Evolutionary conservation across 2,797 vertebrate genomes (phyloP).

Genomic region (Micrastur ruficollis): DNA sequence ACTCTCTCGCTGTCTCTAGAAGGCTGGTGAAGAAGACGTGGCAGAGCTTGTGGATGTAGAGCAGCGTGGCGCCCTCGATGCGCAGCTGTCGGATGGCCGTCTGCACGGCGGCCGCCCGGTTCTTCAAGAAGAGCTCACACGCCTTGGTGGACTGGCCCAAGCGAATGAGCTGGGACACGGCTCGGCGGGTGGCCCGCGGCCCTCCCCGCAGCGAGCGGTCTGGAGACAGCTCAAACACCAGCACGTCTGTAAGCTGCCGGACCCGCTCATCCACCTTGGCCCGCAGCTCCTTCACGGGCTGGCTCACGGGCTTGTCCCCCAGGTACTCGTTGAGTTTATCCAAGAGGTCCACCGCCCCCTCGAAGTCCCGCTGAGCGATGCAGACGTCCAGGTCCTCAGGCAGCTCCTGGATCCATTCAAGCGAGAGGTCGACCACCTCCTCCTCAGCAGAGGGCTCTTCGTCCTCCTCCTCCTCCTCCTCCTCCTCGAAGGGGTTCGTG

Average conservation of each 20-base stretch:
- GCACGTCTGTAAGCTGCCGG: slow-evolving; percentile 91
- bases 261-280: slow-evolving; percentile 88
- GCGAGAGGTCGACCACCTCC: slow-evolving; percentile 84
- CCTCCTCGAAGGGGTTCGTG: slow-evolving; percentile 88
- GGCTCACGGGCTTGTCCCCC: slow-evolving; percentile 84
- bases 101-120: slow-evolving; percentile 90
- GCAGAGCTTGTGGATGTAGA: slow-evolving; percentile 98
- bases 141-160: slow-evolving; percentile 97
- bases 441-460: slow-evolving; percentile 59
- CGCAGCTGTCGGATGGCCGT: slow-evolving; percentile 95
- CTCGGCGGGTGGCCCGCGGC: slow-evolving; percentile 90
- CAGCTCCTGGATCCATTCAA: slow-evolving; percentile 96
- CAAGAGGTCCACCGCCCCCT: slow-evolving; percentile 93
- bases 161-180: slow-evolving; percentile 93
- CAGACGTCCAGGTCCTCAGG: slow-evolving; percentile 96
- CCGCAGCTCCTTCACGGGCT: slow-evolving; percentile 85
- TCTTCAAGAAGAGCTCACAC: slow-evolving; percentile 93
- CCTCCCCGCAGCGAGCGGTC: slow-evolving; percentile 92
- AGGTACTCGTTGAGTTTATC: slow-evolving; percentile 92
- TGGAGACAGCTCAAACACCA: slow-evolving; percentile 94
- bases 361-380: slow-evolving; percentile 96
- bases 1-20: slow-evolving; percentile 94
- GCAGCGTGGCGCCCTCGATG: slow-evolving; percentile 94
- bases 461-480: slow-evolving; percentile 71
- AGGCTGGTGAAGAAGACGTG: slow-evolving; percentile 97